Evolutionary conservation across 2,888 invertebrate species (phyloP), one percentile per base, ranked within the genome.

Genomic region (Watsonalla cultraria): DNA sequence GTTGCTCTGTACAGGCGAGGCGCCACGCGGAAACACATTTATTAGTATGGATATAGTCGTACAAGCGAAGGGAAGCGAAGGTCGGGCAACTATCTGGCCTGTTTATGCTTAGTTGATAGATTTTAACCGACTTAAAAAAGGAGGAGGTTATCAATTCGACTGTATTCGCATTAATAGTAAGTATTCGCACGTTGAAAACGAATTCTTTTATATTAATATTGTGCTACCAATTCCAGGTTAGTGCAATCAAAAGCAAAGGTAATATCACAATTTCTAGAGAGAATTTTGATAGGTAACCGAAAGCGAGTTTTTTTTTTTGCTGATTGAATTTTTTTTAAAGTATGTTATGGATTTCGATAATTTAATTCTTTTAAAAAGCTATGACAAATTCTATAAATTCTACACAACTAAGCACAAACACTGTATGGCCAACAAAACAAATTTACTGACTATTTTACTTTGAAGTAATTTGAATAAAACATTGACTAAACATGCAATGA

Each of bases 21-120:
- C 49, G 59, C 66, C 68, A 71, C 59, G 71, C 72, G 79, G 79
- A 77, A 82, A 81, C 82, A 84, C 80, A 84, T 68, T 78, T 72
- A 89, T 90, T 90, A 90, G 90, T 90, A 86, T 78, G 85, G 78
- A 64, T 76, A 72, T 73, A 76, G 75, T 72, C 66, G 78, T 74
- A 74, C 67, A 80, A 82, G 86, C 83, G 72, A 62, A 59, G 52
- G 62, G 80, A 81, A 80, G 83, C 82, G 61, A 60, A 69, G 64
- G 54, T 47, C 51, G 57, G 54, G 54, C 59, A 58, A 56, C 55
- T 5, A 11, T 5, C 1, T 11, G 11, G 11, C 11, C 42, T 8
- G 42, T 11, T 42, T 11, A 11, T 11, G 42, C 42, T 42, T 42
- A 42, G 42, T 42, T 42, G 42, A 5, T 39, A 7, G n/a, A 7